Conservation (phyloP, 2,888 invertebrate genomes). For the Hesperia comma region DNA sequence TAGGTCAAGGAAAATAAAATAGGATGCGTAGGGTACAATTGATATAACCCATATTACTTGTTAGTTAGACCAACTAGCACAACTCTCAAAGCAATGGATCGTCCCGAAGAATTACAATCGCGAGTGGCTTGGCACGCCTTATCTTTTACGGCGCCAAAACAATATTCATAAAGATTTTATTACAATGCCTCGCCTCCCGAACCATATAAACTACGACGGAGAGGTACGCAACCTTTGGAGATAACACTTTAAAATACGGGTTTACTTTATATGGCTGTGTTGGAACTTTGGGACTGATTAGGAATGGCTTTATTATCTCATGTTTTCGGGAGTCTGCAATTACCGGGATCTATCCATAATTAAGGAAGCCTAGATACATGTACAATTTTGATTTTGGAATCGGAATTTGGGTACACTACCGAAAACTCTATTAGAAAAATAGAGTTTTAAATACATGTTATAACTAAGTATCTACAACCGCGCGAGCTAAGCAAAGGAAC, state of each 20-base stretch:
- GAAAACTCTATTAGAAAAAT: too few species aligned
- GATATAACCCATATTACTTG: not conserved
- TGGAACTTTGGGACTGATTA: not conserved
- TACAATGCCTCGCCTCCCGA: constrained; percentile 64
- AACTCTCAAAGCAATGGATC: constrained; percentile 41
- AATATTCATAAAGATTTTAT: constrained; percentile 82
- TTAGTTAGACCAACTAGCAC: constrained; percentile 7
- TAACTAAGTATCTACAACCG: too few species aligned
- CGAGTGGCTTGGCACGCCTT: constrained; percentile 61
- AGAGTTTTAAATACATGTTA: too few species aligned
- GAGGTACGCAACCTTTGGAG: constrained; percentile 52
- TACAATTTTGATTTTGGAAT: too few species aligned
- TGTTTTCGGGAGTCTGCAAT: too few species aligned
- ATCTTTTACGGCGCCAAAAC: constrained; percentile 63
- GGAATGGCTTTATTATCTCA: not conserved
- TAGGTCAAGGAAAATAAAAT: too few species aligned
- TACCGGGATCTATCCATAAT: too few species aligned
- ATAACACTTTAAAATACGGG: not conserved
- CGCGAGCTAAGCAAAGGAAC: too few species aligned
- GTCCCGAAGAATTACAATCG: constrained; percentile 45
- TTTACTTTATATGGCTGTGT: not conserved
- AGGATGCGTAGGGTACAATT: too few species aligned
- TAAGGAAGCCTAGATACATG: too few species aligned
- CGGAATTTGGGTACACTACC: too few species aligned
- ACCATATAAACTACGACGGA: constrained; percentile 65